Percentiles rank a stretch among this genome's conserved stretches.
Conservation (phyloP, 1,140 invertebrate species). For the Rhagoletis pomonella region DNA sequence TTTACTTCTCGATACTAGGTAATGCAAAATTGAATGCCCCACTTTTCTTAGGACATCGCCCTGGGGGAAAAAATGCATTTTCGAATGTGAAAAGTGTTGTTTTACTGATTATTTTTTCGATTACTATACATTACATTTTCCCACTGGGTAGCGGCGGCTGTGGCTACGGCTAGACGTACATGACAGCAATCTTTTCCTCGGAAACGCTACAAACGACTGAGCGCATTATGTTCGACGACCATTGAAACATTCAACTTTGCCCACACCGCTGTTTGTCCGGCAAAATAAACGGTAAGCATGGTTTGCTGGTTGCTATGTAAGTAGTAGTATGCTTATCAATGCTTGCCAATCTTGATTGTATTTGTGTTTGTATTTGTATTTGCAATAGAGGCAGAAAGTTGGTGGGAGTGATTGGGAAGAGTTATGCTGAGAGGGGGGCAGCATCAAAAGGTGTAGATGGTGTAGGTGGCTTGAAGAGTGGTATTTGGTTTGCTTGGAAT, state of each 20-base stretch:
- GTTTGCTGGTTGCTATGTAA: not conserved
- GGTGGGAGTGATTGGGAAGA: not conserved
- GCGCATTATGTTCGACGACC: not conserved
- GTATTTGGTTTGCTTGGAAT: too few relatives aligned
- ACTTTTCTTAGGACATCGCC: too few relatives aligned
- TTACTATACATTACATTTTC: too few relatives aligned
- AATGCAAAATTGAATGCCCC: too few relatives aligned
- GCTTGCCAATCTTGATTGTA: slow-evolving; percentile 48
- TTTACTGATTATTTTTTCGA: too few relatives aligned
- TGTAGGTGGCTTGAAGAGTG: not conserved
- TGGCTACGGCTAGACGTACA: not conserved
- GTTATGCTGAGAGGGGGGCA: too few relatives aligned
- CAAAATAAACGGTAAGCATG: slow-evolving; percentile 46
- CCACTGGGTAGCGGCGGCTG: too few relatives aligned
- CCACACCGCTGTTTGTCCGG: not conserved
- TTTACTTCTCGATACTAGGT: too few relatives aligned
- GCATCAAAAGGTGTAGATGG: not conserved
- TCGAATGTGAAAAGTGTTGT: too few relatives aligned
- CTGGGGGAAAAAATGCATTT: too few relatives aligned
- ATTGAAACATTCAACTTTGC: not conserved
- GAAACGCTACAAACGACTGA: not conserved
- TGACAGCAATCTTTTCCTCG: not conserved
- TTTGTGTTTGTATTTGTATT: not conserved
- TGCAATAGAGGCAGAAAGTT: not conserved
- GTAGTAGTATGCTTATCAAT: slow-evolving; percentile 5